Evolutionary conservation across 2,113 vertebrate genomes (phyloP), one percentile per base, ranked within the genome.

Genomic region (Osmerus mordax): DNA sequence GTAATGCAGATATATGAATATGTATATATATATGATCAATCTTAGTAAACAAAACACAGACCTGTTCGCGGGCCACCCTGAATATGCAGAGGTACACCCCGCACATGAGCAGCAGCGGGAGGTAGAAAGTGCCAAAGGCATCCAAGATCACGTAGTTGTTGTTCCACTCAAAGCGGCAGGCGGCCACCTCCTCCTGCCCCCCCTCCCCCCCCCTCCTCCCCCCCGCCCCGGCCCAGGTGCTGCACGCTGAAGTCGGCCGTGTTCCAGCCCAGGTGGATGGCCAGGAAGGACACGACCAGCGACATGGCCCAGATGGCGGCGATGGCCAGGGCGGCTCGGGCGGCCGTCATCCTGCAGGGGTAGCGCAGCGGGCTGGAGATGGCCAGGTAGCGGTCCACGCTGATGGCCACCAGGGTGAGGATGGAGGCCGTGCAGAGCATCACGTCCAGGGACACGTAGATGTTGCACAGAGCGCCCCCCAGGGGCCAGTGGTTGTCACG

Each of bases 241-340:
- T 96, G 93, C 23, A 95, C 89, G 0, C 32, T 87, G 51, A 89
- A 91, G 74, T 94, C 90, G 0, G 80, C 88, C 47, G 93, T 95
- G 87, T 99, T 99, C 97, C 94, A 98, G 58, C 94, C 97, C 89
- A 98, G 75, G 80, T 97, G 93, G 79, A 98, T 95, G 21, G 96
- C 94, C 15, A 95, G 82, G 82, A 99, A 96, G 58, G 96, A 96
- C 36, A 94, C 75, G 64, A 93, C 91, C 69, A 98, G 79, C 0
- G 97, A 96, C 56, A 93, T 73, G 0, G 82, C 78, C 97, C 96
- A 99, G 69, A 98, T 97, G 16, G 92, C 70, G 11, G 76, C 78
- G 65, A 98, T 88, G 3, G 91, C 92, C 63, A 93, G 66, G 1
- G 87, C 81, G 5, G 95, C 95, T 0, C 94, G 89, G 0, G 14